Base-by-base conservation (phyloP, 2,888 invertebrate species). In the Corbicula japonica region DNA sequence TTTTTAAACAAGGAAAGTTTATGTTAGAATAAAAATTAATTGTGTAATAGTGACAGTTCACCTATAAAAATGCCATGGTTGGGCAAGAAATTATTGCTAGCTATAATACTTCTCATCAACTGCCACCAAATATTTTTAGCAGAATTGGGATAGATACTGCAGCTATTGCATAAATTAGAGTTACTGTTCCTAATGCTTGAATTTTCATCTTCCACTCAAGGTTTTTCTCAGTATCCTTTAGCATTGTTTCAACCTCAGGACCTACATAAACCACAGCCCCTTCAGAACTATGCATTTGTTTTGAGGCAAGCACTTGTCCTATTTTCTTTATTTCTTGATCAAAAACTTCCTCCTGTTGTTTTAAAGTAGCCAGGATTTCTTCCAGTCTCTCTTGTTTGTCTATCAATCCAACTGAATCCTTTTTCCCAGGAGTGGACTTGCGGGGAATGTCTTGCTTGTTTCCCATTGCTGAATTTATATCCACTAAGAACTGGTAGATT, bases 191-290 rank as follows among this genome's bases (percentile, higher is more conserved):
- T 58, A 93, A 63, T 8, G 92, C 87, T 76, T 91, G 92, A 30
- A 89, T 74, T 76, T 92, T 92, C 63, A 93, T 89, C 72, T 91
- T 92, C 86, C 89, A 87, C 68, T 93, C 92, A 28, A 93, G 50
- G 63, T 90, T 91, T 35, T 87, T 80, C 80, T 93, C 91, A 0
- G 92, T 90, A 23, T 88, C 84, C 30, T 87, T 84, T n/a, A 93
- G 70, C 70, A 93, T 73, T 12, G 81, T 74, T 63, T 91, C 86
- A 54, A 93, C 58, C 66, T 93, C 91, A 4, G 90, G 89, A 10
- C 91, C 92, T 34, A 92, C 88, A 86, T 92, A 92, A 8, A 93
- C 89, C 32, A 91, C 87, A 65, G 75, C 84, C 0, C 77, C 80
- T 48, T 72, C 72, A 21, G 69, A 72, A n/a, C 21, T 46, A 10